phyloP scores from a whole-genome alignment of 2,797 vertebrate genomes.

The Oreochromis grahami region DNA sequence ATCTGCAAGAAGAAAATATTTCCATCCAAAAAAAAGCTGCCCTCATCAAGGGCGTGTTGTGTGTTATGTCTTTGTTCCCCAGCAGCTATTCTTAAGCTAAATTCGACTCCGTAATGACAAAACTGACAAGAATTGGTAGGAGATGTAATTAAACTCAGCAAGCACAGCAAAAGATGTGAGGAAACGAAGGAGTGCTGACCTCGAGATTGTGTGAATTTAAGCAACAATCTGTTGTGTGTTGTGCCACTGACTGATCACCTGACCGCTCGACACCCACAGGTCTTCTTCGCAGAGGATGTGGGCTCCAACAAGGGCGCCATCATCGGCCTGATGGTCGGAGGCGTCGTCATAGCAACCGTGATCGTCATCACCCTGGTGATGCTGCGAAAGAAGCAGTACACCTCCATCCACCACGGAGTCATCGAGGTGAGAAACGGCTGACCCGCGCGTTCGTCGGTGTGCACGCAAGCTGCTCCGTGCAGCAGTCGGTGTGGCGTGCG shows the following conservation, averaged over 20 bases:
- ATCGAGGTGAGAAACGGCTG: slow-evolving; percentile 92
- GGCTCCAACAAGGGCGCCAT: slow-evolving; percentile 98
- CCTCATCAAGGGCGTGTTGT: background rate
- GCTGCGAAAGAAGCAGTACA: slow-evolving; percentile 99
- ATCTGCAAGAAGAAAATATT: background rate
- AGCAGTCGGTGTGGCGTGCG: background rate
- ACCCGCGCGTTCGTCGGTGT: slow-evolving; percentile 57
- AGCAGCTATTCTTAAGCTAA: background rate
- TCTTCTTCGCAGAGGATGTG: slow-evolving; percentile 95
- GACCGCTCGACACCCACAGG: slow-evolving; percentile 66
- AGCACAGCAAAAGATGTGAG: background rate
- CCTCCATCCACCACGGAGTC: slow-evolving; percentile 97
- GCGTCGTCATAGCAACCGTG: slow-evolving; percentile 97
- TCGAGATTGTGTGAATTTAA: too few relatives aligned
- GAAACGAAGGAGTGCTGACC: background rate
- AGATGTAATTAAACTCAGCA: background rate
- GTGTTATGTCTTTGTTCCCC: background rate
- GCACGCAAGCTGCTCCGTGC: background rate
- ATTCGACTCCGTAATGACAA: background rate
- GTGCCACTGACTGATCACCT: background rate
- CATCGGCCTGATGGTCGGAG: slow-evolving; percentile 97
- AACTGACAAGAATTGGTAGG: background rate
- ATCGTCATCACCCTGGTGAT: slow-evolving; percentile 98
- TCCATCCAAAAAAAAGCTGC: background rate
- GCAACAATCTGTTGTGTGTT: background rate